Evolutionary conservation across 1,140 invertebrate genomes (phyloP).

Genomic region (Rhynchophorus ferrugineus): DNA sequence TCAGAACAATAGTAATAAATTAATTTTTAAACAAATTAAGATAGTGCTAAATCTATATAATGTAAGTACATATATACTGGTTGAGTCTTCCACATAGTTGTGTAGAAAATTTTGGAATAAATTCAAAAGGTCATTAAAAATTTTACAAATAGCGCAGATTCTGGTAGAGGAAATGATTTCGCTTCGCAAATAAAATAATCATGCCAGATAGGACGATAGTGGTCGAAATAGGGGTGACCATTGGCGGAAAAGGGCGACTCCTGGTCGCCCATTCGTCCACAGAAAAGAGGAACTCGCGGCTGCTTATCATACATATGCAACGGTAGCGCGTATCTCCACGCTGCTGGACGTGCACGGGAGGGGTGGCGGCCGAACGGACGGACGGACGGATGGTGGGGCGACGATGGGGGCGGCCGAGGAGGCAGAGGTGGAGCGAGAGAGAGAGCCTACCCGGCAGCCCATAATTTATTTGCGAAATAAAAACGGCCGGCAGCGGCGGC

Average conservation of each 20-base stretch:
- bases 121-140: no score
- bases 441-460: constrained; percentile 2
- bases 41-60: no score
- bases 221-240: no score
- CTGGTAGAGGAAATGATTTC: no score
- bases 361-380: not conserved
- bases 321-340: constrained; percentile 19
- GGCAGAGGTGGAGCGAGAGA: not conserved
- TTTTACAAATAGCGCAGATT: no score
- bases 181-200: no score
- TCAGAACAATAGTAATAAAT: no score
- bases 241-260: constrained; percentile 9
- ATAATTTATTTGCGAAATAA: constrained; percentile 26
- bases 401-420: not conserved
- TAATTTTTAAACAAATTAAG: no score
- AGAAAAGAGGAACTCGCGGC: constrained; percentile 19
- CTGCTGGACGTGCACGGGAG: constrained; percentile 6
- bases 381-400: not conserved
- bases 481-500: constrained; percentile 19
- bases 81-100: no score
- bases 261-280: constrained; percentile 7
- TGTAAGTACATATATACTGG: no score
- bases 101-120: no score
- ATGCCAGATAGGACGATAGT: no score
- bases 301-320: constrained; percentile 36